Percentiles rank a stretch among this genome's conserved stretches.
Conservation (phyloP, 2,888 invertebrate genomes). For the Dicyrtomina minuta region DNA sequence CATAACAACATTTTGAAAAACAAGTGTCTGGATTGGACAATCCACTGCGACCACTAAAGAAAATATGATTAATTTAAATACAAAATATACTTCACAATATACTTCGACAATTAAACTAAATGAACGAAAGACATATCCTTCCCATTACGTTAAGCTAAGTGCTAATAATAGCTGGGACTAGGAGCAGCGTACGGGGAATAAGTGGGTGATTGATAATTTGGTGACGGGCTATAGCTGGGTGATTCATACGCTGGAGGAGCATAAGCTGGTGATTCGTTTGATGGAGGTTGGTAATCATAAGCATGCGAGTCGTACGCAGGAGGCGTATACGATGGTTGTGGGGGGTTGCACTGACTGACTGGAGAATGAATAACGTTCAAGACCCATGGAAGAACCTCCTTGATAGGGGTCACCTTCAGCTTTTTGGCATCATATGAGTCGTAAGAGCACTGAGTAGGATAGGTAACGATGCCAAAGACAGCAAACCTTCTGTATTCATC, state of each 20-base stretch:
- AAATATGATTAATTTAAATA: neutral
- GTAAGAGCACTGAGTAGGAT: constrained; percentile 50
- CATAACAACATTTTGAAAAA: neutral
- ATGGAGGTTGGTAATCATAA: neutral
- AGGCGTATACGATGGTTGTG: neutral
- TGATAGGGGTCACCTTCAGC: constrained; percentile 49
- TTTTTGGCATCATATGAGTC: constrained; percentile 47
- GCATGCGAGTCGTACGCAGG: neutral
- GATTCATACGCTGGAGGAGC: neutral
- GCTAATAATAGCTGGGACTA: constrained; percentile 4
- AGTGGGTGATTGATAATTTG: constrained; percentile 9
- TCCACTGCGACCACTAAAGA: constrained; percentile 1
- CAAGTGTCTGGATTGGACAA: neutral
- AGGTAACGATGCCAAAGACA: constrained; percentile 51
- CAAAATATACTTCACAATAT: neutral
- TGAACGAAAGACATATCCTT: neutral
- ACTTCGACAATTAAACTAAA: neutral
- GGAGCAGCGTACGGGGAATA: neutral
- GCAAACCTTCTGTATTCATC: constrained; percentile 50
- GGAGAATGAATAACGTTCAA: constrained; percentile 44
- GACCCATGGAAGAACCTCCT: constrained; percentile 50
- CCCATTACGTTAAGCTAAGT: neutral
- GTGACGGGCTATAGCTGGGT: constrained; percentile 17
- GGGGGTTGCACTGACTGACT: constrained; percentile 20
- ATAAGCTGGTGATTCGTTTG: neutral